Percentiles rank a stretch among this genome's conserved stretches.
Conservation (phyloP, 2,113 vertebrate species). For the Scophthalmus maximus region DNA sequence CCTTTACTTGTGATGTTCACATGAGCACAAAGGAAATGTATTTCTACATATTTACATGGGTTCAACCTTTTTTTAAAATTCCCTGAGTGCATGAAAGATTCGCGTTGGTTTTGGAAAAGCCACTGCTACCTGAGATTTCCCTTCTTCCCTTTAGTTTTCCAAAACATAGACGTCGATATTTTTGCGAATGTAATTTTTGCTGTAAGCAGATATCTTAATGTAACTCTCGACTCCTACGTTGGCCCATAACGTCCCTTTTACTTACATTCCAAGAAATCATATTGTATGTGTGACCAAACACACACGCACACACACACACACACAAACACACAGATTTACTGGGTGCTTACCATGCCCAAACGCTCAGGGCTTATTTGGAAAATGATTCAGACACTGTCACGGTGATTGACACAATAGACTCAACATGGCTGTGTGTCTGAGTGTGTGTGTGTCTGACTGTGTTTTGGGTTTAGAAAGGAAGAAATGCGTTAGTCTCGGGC, state of each 20-base stretch:
- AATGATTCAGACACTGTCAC: slow-evolving; percentile 49
- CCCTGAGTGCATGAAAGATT: too few species aligned
- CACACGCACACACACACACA: too few species aligned
- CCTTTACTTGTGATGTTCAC: too few species aligned
- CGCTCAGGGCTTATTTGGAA: slow-evolving; percentile 37
- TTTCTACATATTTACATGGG: too few species aligned
- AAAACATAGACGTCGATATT: neutral
- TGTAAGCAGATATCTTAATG: slow-evolving; percentile 19
- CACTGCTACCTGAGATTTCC: neutral
- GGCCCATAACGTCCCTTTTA: neutral
- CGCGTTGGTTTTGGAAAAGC: slow-evolving; percentile 3
- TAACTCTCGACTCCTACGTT: neutral
- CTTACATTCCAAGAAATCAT: slow-evolving; percentile 6
- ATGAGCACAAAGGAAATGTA: too few species aligned
- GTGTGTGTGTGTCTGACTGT: slow-evolving; percentile 28
- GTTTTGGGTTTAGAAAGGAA: slow-evolving; percentile 55
- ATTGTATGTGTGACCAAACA: neutral
- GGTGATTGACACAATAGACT: slow-evolving; percentile 60
- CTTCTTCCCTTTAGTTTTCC: neutral
- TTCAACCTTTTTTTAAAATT: too few species aligned
- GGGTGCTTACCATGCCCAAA: slow-evolving; percentile 10
- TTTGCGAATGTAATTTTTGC: neutral
- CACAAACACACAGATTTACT: neutral
- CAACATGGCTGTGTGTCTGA: slow-evolving; percentile 51
- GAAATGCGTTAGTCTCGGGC: slow-evolving; percentile 52